phyloP scores from a whole-genome alignment of 1,140 invertebrate genomes.

The Dreissena polymorpha region DNA sequence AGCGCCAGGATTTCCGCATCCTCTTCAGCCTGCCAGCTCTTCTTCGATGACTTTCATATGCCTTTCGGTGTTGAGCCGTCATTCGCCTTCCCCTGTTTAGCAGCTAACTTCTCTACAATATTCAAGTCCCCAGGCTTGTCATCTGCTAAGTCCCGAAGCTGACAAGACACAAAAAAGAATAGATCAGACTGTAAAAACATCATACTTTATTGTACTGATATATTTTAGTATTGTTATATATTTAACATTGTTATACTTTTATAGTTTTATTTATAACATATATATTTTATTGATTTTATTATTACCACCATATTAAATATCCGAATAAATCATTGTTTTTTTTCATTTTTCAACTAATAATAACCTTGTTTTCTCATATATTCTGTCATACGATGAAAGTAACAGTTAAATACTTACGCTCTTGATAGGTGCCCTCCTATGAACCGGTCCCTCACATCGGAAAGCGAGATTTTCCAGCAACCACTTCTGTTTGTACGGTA shows the following conservation, averaged over 20 bases:
- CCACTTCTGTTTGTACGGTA: constrained; percentile 29
- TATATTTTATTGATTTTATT: background rate
- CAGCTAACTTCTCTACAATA: constrained; percentile 15
- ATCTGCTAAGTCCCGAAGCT: constrained; percentile 21
- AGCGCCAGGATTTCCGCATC: constrained; percentile 24
- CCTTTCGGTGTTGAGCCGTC: constrained; percentile 28
- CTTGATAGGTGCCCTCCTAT: no score
- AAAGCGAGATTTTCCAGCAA: constrained; percentile 20
- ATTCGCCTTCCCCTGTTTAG: constrained; percentile 17
- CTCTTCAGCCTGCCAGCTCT: constrained; percentile 17
- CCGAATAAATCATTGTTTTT: constrained; percentile 25
- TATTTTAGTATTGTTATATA: constrained; percentile 26
- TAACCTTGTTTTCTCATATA: constrained; percentile 25
- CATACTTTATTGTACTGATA: background rate
- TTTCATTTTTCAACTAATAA: constrained; percentile 5
- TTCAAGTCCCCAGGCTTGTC: constrained; percentile 14
- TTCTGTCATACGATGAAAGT: constrained; percentile 15
- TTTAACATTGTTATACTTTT: constrained; percentile 31
- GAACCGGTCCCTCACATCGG: no score
- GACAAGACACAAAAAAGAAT: constrained; percentile 31
- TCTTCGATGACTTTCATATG: constrained; percentile 8
- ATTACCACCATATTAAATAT: constrained; percentile 10
- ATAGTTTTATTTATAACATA: background rate
- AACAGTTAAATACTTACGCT: no score
- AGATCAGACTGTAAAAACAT: constrained; percentile 25